A percentile compares a stretch with the other conserved stretches of the same genome.
These are phyloP conservation scores for Drosophila helvetica DNA, from an alignment of 2,888 invertebrate genomes.

Conservation along the genomic window DNA sequence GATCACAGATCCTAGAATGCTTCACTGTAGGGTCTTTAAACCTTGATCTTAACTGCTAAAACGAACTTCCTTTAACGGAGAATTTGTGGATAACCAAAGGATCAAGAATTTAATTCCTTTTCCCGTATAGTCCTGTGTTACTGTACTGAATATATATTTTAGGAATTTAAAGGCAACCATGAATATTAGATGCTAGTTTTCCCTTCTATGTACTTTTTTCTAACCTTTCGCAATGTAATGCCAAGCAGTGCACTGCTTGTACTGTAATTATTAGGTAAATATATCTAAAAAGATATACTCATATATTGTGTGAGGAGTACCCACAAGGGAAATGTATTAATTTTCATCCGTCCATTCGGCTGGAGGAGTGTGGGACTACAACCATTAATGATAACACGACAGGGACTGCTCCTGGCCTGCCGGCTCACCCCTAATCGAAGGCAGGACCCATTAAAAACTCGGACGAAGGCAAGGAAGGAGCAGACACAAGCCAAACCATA, in stretches of 20 bases:
- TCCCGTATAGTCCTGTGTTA: not conserved
- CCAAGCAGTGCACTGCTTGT: too few relatives aligned
- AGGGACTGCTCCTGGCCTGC: not conserved
- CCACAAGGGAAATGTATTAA: slow-evolving; percentile 48
- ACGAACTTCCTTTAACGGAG: too few relatives aligned
- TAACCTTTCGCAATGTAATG: slow-evolving; percentile 13
- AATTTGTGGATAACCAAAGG: too few relatives aligned
- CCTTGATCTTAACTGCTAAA: not conserved
- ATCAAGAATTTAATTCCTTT: not conserved
- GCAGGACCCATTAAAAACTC: slow-evolving; percentile 45
- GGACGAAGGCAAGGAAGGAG: slow-evolving; percentile 21
- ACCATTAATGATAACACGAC: slow-evolving; percentile 30
- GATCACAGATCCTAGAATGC: too few relatives aligned
- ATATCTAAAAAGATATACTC: not conserved
- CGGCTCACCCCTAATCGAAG: slow-evolving; percentile 48
- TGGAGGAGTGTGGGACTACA: slow-evolving; percentile 21
- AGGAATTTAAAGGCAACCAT: slow-evolving; percentile 24
- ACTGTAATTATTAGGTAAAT: slow-evolving; percentile 23
- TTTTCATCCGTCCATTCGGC: slow-evolving; percentile 49
- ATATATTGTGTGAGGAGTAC: not conserved
- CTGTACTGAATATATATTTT: slow-evolving; percentile 27
- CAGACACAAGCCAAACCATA: slow-evolving; percentile 49
- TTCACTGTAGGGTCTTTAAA: too few relatives aligned
- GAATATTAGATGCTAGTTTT: slow-evolving; percentile 4
- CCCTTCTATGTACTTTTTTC: not conserved